Evolutionary conservation across 37 sponge, comb jelly and placozoan species (phyloP), one percentile per base, ranked within the genome.

Genomic region (Eunapius fragilis): DNA sequence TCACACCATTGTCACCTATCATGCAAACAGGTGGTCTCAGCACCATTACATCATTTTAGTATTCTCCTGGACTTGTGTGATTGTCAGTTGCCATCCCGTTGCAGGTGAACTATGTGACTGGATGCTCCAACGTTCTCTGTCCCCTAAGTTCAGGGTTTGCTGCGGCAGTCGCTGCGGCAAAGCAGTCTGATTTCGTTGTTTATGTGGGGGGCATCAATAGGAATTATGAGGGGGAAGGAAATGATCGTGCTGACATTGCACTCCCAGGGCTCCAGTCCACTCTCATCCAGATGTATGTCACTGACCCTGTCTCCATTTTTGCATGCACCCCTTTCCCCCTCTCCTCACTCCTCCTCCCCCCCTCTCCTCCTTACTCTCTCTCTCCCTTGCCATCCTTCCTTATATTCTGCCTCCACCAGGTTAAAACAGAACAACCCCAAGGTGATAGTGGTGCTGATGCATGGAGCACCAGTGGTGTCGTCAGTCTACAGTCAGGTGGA

Each of bases 401-500:
- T 19, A 12, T 19, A 1, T 19, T 19, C 58, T 11, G 19, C 31
- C 31, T 48, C 19, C 48, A 25, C 25, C 50, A 78, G 79, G 79
- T 37, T 78, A 67, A 27, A 28, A 17, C 38, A 37, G 35, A 47
- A 17, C 30, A 47, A 47, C 2, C 36, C 36, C 26, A 37, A 11
- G 28, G 79, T 78, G 79, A n/a, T 78, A 30, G 79, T 86, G 50
- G 72, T 76, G 34, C 58, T 86, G 71, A 78, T 79, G 70, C 86
- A 86, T 34, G 38, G 67, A n/a, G 86, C 70, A 13, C 58, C 58
- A 13, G 58, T 58, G 14, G 58, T 69, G 33, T 72, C 87, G 25
- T 26, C 81, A 17, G 81, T 68, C 32, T 80, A 80, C 69, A 31
- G 69, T 67, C 24, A 68, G 32, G 81, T 80, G 81, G 69, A 67